Conservation (phyloP, 2,113 vertebrate species). For the Ramphastos sulfuratus region DNA sequence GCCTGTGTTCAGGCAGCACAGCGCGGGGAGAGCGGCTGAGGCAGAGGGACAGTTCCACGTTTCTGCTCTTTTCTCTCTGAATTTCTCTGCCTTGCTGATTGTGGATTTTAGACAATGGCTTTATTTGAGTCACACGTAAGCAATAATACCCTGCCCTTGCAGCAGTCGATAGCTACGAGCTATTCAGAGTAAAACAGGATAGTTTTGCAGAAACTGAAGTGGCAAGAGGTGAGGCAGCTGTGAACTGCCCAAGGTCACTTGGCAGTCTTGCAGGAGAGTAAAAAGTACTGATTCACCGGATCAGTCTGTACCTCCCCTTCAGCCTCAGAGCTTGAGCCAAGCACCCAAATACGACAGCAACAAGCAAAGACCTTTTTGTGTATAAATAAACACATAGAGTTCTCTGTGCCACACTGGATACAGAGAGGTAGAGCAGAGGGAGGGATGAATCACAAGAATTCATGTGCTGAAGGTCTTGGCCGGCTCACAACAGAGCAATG, state of each 20-base stretch:
- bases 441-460: slow-evolving; percentile 50
- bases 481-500: slow-evolving; percentile 13
- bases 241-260: slow-evolving; percentile 13
- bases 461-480: slow-evolving; percentile 39
- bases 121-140: not conserved
- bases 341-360: not conserved
- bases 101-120: not conserved
- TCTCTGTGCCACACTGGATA: not conserved
- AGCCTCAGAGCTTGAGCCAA: not conserved
- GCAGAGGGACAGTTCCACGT: not conserved
- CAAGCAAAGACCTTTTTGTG: slow-evolving; percentile 36
- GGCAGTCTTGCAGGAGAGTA: not conserved
- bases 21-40: not conserved
- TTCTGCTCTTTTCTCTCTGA: not conserved
- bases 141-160: not conserved
- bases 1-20: not conserved
- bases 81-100: not conserved
- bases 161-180: not conserved
- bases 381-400: slow-evolving; percentile 10
- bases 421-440: slow-evolving; percentile 35
- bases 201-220: slow-evolving; percentile 4
- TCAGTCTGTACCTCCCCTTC: not conserved
- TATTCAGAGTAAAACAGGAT: not conserved
- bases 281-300: not conserved
- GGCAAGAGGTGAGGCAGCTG: not conserved